A percentile compares a stretch with the other conserved stretches of the same genome.
These are phyloP conservation scores for Melanogrammus aeglefinus DNA, from an alignment of 2,797 vertebrate genomes.

Conservation along the genomic window DNA sequence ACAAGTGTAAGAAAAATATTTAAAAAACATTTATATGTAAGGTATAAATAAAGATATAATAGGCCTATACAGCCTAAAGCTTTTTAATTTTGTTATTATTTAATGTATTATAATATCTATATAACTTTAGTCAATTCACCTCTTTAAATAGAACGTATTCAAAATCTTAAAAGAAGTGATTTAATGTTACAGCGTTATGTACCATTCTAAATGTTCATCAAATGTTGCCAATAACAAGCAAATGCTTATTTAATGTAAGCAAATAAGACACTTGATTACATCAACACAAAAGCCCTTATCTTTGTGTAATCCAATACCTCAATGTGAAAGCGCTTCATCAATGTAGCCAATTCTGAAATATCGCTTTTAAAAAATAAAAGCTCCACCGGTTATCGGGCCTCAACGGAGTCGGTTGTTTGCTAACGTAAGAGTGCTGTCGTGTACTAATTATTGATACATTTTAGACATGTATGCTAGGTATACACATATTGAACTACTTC, in stretches of 20 bases:
- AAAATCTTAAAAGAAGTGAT: neutral
- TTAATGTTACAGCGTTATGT: neutral
- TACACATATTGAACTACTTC: neutral
- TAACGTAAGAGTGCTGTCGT: neutral
- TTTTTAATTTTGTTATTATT: neutral
- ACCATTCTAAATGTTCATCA: neutral
- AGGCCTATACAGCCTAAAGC: neutral
- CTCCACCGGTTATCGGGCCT: conserved; percentile 68
- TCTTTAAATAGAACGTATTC: neutral
- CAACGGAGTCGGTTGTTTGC: neutral
- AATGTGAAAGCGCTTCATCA: neutral
- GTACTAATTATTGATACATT: neutral
- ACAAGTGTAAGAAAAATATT: neutral
- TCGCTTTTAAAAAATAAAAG: conserved; percentile 76
- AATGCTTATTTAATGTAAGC: neutral
- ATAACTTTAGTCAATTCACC: neutral
- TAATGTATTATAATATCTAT: neutral
- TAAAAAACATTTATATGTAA: neutral
- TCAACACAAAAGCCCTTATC: neutral
- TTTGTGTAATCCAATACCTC: neutral
- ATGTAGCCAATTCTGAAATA: neutral
- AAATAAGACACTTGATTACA: neutral
- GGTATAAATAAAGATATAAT: neutral
- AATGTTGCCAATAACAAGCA: neutral
- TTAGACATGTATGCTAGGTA: neutral